Conservation (phyloP, 2,797 vertebrate species). For the Coccyzus lansbergi region DNA sequence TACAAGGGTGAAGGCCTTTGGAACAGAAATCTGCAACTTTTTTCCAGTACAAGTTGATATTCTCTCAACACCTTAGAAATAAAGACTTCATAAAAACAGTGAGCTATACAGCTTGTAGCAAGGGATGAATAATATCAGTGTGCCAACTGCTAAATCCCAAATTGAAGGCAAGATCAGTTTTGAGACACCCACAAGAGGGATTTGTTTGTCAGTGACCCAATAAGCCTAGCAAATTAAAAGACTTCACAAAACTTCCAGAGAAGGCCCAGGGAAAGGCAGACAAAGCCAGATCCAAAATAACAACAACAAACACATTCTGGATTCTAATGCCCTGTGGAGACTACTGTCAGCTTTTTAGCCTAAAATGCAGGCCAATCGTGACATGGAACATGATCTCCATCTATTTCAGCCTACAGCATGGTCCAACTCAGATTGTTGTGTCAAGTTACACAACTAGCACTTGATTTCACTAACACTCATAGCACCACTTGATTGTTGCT, state of each 20-base stretch:
- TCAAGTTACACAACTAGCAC: not conserved
- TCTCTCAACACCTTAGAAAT: not conserved
- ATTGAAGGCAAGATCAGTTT: not conserved
- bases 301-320: not conserved
- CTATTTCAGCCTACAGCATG: not conserved
- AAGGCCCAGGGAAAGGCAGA: not conserved
- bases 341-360: slow-evolving; percentile 34
- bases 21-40: not conserved
- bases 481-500: slow-evolving; percentile 3
- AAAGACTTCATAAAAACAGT: not conserved
- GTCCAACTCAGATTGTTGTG: not conserved
- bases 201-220: not conserved
- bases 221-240: not conserved
- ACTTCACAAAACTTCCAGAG: not conserved
- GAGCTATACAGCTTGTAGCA: not conserved
- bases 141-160: not conserved
- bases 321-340: slow-evolving; percentile 32
- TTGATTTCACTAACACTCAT: not conserved
- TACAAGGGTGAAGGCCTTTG: not conserved
- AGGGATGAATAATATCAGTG: not conserved
- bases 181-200: not conserved
- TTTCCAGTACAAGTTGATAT: not conserved
- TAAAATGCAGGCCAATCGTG: slow-evolving; percentile 1
- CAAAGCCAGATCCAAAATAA: not conserved
- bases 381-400: not conserved